Evolutionary conservation across 2,797 vertebrate genomes (phyloP), one percentile per base, ranked within the genome.

Genomic region (Scyliorhinus canicula): DNA sequence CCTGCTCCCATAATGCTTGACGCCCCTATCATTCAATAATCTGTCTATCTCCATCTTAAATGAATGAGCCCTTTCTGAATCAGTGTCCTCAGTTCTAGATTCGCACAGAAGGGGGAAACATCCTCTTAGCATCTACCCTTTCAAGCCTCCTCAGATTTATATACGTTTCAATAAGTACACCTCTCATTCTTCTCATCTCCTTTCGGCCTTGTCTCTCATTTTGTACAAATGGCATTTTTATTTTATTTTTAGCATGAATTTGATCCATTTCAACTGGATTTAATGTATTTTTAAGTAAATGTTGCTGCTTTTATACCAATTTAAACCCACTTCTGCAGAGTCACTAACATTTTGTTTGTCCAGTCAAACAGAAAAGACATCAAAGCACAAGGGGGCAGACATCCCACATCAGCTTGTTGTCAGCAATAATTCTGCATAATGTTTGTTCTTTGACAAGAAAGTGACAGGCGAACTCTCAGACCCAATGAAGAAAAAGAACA

Each of bases 231-330:
- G 5, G 5, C 79, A 82, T 47, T 8, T 8, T 47, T 47, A 16
- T 8, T 35, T 88, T 31, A 93, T 93, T 50, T 47, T 47, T 40
- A 28, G 21, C 0, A 31, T 90, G 31, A 90, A 60, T 6, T 90
- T 7, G 9, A 35, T 55, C 57, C 86, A 90, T 31, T 40, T 52
- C 67, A 4, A 71, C 12, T 71, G 91, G 52, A 96, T 96, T 96
- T 95, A 95, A 47, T 96, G 96, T 57, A 93, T 85, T 95, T 79
- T 95, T 96, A 93, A 96, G 95, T 95, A 74, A 77, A 69, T 93
- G n/a, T 0, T 0, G 65, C 65, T 88, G 95, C 95, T 88, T 69
- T 95, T 52, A 94, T 95, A 86, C 71, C 95, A 93, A 93, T 93
- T 93, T 50, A 93, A 95, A 95, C 91, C 79, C 95, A 95, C 95